Evolutionary conservation across 2,888 invertebrate species (phyloP).

Genomic region (Bembecia ichneumoniformis): DNA sequence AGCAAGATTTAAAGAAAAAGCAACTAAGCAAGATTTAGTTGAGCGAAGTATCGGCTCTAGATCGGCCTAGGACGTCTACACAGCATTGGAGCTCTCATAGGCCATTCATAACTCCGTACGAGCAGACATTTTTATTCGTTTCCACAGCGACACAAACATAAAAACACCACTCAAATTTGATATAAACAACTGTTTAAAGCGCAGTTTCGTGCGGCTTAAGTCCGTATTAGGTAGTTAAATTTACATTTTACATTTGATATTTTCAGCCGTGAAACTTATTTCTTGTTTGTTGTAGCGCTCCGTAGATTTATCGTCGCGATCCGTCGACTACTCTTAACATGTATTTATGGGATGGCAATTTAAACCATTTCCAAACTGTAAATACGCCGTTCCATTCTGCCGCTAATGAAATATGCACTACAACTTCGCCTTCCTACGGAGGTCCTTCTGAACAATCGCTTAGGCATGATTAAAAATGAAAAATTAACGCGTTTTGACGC

Average conservation of each 20-base stretch:
- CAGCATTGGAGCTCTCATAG: constrained; percentile 42
- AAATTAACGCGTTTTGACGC: constrained; percentile 24
- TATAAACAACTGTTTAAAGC: constrained; percentile 61
- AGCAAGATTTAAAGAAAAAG: no score
- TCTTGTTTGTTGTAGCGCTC: constrained; percentile 38
- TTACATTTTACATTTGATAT: constrained; percentile 69
- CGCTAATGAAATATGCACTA: constrained; percentile 1
- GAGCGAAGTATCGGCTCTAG: no score
- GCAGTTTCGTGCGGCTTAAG: constrained; percentile 47
- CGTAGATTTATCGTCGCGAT: constrained; percentile 45
- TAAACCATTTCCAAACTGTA: constrained; percentile 31
- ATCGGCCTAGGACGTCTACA: constrained; percentile 19
- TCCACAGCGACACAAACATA: constrained; percentile 50
- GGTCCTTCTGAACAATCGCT: constrained; percentile 18
- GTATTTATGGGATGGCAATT: constrained; percentile 56
- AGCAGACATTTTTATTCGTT: constrained; percentile 67
- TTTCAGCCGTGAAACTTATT: constrained; percentile 65
- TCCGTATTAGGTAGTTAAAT: constrained; percentile 68
- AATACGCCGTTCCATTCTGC: constrained; percentile 27
- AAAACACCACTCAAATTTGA: constrained; percentile 63
- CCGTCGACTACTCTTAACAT: constrained; percentile 25
- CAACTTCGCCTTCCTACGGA: constrained; percentile 14
- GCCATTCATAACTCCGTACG: constrained; percentile 54
- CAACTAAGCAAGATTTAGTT: no score
- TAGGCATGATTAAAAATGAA: constrained; percentile 38